Evolutionary conservation across 2,888 invertebrate species (phyloP), one percentile per base, ranked within the genome.

Genomic region (Conus canariensis): DNA sequence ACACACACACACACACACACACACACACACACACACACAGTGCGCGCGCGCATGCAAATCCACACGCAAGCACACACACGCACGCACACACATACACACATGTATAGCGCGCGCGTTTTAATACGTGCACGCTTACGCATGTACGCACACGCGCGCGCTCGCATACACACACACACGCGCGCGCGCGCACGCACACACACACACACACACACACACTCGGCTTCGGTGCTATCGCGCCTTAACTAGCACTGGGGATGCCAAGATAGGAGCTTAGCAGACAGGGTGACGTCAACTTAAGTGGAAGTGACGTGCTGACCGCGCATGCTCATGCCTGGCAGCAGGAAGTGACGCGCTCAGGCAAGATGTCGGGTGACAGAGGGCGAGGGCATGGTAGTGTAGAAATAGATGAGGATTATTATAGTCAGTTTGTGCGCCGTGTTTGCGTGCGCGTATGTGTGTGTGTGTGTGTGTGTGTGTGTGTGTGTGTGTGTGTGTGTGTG

Each of bases 271-370:
- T 82, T 82, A 82, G 56, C 56, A 56, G 58, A 82, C 3, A 60
- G 19, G 85, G 86, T 86, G 86, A 86, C 64, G 86, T 86, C 30
- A 86, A 45, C 86, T 60, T 82, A 82, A 82, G 16, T 58, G 64
- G 86, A 86, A 86, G 86, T 19, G 86, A 86, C 86, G 60, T 19
- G 86, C 30, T 86, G 64, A 86, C 64, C 86, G 86, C 86, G 86
- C 86, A 86, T 86, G 86, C 86, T 64, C 86, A 86, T 86, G 86
- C 86, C 58, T 86, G 86, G 86, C 16, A 25, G 60, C 25, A 19
- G 86, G 86, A 86, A 86, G 86, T 86, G 86, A 86, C 86, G 30
- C 64, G 86, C 59, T 86, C 67, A 86, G 86, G 60, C 64, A 64
- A 60, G 12, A 64, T 86, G 64, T 14, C 67, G 86, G 86, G 86